Evolutionary conservation across 2,113 vertebrate species (phyloP).

Genomic region (Hassar affinis): DNA sequence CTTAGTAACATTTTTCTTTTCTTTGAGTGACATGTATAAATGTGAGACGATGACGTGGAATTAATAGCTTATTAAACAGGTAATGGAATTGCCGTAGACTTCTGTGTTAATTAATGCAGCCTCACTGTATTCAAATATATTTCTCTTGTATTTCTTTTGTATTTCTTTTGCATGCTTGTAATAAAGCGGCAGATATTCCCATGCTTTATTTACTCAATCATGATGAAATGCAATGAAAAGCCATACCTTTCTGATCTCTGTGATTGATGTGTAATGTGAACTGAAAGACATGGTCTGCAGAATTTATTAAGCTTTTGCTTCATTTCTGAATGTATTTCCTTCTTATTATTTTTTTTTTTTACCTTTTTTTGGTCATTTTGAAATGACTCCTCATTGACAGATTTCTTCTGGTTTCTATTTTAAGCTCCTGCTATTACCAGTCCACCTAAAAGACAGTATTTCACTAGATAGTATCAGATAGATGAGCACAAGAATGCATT

Average conservation of each 20-base stretch:
- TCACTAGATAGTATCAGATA: not conserved
- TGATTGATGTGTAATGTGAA: not conserved
- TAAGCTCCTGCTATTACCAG: not conserved
- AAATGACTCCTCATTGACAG: not conserved
- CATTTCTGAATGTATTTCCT: not conserved
- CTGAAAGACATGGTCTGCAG: not conserved
- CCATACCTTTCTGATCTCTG: not conserved
- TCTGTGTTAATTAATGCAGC: not conserved
- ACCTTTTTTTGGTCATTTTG: not conserved
- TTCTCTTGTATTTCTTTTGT: not conserved
- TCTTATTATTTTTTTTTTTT: not conserved
- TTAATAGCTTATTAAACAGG: not conserved
- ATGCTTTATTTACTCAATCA: not conserved
- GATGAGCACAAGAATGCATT: not conserved
- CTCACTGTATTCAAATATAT: not conserved
- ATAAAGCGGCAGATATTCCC: not conserved
- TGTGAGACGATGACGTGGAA: not conserved
- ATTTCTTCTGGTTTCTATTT: not conserved
- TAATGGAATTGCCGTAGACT: not conserved
- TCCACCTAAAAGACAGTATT: not conserved
- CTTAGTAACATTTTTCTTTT: not conserved
- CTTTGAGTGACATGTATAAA: not conserved
- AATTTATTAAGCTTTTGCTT: not conserved
- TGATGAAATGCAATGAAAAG: not conserved
- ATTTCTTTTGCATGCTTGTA: not conserved